phyloP scores from a whole-genome alignment of 92 coral and sea anemone species.

The Phymanthus crucifer region DNA sequence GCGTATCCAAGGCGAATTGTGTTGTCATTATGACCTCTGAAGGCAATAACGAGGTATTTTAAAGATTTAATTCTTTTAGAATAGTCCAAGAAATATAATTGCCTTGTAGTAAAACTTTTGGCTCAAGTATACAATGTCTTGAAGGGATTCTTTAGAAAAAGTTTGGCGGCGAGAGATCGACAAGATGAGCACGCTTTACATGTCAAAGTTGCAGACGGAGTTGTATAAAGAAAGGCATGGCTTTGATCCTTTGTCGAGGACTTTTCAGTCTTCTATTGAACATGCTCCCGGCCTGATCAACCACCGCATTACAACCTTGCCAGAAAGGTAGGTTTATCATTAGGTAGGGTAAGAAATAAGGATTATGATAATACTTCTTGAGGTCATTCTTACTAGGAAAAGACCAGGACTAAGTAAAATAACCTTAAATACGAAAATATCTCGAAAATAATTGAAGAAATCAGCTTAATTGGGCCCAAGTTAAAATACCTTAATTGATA shows the following conservation, averaged over 20 bases:
- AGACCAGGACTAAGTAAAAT: not conserved
- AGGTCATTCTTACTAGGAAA: not conserved
- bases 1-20: conserved; percentile 47
- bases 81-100: not conserved
- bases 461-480: no score
- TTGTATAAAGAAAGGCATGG: conserved; percentile 81
- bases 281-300: conserved; percentile 46
- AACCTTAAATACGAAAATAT: no score
- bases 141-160: not conserved
- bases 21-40: conserved; percentile 11
- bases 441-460: not conserved
- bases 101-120: not conserved
- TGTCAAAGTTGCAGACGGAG: conserved; percentile 74
- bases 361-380: not conserved
- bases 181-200: conserved; percentile 1
- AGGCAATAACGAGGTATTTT: not conserved
- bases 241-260: conserved; percentile 65
- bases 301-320: conserved; percentile 71
- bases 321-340: conserved; percentile 65
- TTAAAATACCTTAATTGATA: no score
- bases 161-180: not conserved
- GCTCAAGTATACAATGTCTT: not conserved
- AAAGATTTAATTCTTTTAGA: not conserved
- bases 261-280: conserved; percentile 71
- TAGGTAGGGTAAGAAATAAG: not conserved